Evolutionary conservation across 2,888 invertebrate genomes (phyloP), one percentile per base, ranked within the genome.

Genomic region (Thyatira batis): DNA sequence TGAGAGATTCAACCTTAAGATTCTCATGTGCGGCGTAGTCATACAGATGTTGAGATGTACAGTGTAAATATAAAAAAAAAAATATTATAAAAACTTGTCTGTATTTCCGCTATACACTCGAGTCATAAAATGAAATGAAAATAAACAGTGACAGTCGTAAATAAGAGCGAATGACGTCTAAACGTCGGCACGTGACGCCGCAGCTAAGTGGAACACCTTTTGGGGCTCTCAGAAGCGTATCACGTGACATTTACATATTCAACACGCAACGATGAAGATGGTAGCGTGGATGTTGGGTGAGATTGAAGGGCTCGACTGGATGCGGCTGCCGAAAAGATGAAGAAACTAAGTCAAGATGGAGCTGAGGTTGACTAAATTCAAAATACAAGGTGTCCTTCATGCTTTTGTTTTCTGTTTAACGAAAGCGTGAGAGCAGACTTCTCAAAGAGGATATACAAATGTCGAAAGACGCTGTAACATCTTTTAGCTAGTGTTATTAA

Each of bases 211-310:
- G 60, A 60, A 58, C 52, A 58, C 56, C 59, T 65, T 57, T 39
- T 49, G 45, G 33, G 28, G 43, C 52, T 54, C 53, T 57, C 51
- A 44, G 43, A 45, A 45, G 45, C 60, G 28, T 67, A 61, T 65
- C 58, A 58, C 51, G 52, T 53, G 52, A 53, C 63, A 59, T 73
- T 67, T 65, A 67, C 60, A 70, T 67, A 72, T 69, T 64, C 63
- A 67, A 60, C 58, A 57, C 53, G 51, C 58, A 51, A 57, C 53
- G 51, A 49, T 49, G 52, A 46, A 48, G 54, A 46, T 49, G 53
- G 27, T 49, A 50, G 0, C 30, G 20, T 45, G 50, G 46, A 49
- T 28, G 20, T 46, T 17, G 17, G 20, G n/a, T 1, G 23, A 13
- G 23, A 20, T 27, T 20, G 39, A 27, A 27, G 20, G 3, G 27